A percentile compares a stretch with the other conserved stretches of the same genome.
phyloP scores from a whole-genome alignment of 2,888 invertebrate genomes.

The Caenorhabditis imperialis region DNA sequence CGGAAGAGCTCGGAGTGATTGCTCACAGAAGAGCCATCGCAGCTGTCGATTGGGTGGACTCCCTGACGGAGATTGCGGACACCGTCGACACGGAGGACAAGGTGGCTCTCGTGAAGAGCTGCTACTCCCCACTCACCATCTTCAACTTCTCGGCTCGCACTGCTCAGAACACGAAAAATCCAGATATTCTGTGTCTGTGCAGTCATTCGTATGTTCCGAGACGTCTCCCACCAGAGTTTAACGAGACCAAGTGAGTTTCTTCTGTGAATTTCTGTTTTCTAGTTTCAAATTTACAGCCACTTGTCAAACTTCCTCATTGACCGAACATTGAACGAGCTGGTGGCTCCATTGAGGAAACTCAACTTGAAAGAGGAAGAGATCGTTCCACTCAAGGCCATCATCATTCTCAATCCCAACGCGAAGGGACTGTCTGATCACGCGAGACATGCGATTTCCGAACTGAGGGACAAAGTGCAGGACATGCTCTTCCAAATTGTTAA shows the following conservation, averaged over 20 bases:
- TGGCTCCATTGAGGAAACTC: constrained; percentile 73
- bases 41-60: constrained; percentile 77
- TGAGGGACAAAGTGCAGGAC: constrained; percentile 76
- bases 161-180: constrained; percentile 76
- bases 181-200: constrained; percentile 76
- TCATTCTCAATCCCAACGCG: constrained; percentile 76
- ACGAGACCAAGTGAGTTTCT: constrained; percentile 74
- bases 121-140: constrained; percentile 77
- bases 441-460: constrained; percentile 69
- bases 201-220: constrained; percentile 75
- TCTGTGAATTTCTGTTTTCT: no score
- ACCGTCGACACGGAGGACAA: constrained; percentile 74
- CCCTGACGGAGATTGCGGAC: constrained; percentile 74
- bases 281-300: constrained; percentile 71
- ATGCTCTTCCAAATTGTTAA: constrained; percentile 78
- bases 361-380: constrained; percentile 76
- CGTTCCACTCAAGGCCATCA: constrained; percentile 77
- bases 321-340: constrained; percentile 76
- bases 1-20: constrained; percentile 75
- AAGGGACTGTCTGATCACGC: constrained; percentile 74
- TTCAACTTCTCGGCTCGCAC: constrained; percentile 77
- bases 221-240: constrained; percentile 75
- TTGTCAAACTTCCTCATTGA: constrained; percentile 77
- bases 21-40: constrained; percentile 76
- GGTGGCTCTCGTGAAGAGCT: constrained; percentile 73